These are phyloP conservation scores for Glyptemys insculpta DNA, from an alignment of 2,797 vertebrate genomes.

Conservation along the genomic window DNA sequence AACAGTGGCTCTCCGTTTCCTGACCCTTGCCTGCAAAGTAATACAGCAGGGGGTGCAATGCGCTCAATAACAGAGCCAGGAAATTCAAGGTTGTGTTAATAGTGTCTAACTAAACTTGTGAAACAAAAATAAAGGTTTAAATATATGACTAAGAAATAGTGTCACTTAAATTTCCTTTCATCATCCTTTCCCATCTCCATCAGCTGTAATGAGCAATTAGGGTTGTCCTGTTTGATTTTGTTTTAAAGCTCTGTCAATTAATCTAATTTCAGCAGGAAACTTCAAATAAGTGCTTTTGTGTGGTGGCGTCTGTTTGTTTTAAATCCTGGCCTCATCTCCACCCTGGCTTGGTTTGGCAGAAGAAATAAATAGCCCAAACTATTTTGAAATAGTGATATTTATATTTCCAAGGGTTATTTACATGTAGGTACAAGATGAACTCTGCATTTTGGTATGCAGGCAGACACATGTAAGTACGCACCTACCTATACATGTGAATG, in stretches of 20 bases:
- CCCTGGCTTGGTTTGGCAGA: not conserved
- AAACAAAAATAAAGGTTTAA: too few relatives aligned
- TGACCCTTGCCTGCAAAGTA: not conserved
- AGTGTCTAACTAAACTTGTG: not conserved
- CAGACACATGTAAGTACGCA: too few relatives aligned
- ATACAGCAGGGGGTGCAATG: fast-evolving
- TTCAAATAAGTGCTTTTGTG: not conserved
- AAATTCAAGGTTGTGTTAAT: not conserved
- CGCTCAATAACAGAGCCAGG: not conserved
- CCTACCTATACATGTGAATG: not conserved
- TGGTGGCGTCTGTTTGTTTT: not conserved
- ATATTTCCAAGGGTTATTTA: too few relatives aligned
- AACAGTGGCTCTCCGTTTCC: not conserved
- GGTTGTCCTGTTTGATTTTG: not conserved
- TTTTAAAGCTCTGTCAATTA: not conserved
- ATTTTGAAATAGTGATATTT: too few relatives aligned
- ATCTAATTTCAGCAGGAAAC: not conserved
- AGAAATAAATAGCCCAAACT: fast-evolving
- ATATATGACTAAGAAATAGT: not conserved
- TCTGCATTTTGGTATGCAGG: too few relatives aligned
- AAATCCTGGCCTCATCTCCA: not conserved
- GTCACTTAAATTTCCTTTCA: not conserved
- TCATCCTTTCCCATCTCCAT: not conserved
- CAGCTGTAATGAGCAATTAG: not conserved
- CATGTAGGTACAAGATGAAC: too few relatives aligned